Evolutionary conservation across 2,113 vertebrate genomes (phyloP).

Genomic region (Grammomys dolichurus): DNA sequence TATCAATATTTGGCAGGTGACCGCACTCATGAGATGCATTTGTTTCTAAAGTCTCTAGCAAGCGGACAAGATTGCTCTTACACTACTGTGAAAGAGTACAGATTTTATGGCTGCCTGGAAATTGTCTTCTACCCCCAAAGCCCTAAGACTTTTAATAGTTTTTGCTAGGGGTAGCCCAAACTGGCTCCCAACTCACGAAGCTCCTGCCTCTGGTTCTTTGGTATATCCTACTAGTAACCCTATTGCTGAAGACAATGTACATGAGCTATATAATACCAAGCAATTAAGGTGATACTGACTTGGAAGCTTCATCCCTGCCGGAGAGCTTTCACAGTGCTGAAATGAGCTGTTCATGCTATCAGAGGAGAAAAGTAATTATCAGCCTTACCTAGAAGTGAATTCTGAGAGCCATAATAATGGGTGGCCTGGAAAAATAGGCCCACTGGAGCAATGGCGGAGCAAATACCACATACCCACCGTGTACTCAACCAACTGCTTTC

Average conservation of each 20-base stretch:
- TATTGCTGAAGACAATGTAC: background rate
- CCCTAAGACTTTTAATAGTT: background rate
- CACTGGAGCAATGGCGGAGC: background rate
- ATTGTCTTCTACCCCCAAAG: background rate
- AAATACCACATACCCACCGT: rapidly evolving
- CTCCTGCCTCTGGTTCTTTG: background rate
- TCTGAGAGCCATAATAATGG: background rate
- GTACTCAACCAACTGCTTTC: background rate
- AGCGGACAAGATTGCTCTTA: background rate
- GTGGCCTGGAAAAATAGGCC: background rate
- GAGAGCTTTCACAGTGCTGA: background rate
- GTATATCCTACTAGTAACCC: background rate
- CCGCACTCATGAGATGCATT: background rate
- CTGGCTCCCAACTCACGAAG: background rate
- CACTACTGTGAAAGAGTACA: background rate
- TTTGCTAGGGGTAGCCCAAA: background rate
- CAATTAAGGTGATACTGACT: too few relatives aligned
- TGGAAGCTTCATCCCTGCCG: background rate
- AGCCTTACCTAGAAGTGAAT: background rate
- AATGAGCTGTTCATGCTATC: background rate
- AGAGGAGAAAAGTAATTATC: too few relatives aligned
- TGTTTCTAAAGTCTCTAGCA: slow-evolving; percentile 43
- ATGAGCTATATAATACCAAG: background rate
- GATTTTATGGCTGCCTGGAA: background rate
- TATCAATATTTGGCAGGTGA: background rate